Evolutionary conservation across 2,113 vertebrate species (phyloP), one percentile per base, ranked within the genome.

Genomic region (Nestor notabilis): DNA sequence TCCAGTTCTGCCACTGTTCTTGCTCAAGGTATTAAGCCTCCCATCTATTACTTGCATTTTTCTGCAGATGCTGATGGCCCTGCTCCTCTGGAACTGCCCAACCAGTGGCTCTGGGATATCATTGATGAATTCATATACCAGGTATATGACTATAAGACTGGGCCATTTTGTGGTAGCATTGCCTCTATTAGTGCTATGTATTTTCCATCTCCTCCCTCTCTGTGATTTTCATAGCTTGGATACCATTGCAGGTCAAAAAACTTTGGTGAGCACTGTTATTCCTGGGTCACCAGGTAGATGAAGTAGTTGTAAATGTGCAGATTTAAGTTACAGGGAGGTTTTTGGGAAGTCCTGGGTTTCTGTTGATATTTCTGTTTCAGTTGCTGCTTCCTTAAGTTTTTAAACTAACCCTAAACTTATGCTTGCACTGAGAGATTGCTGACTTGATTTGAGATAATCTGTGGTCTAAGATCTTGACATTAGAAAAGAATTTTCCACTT

Each of bases 91-190:
- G 99, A 99, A 87, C 98, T 99, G 20, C 99, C 99, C 55, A 99
- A 99, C 97, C 99, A 99, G 93, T 99, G 99, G 99, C 99, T 99
- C 17, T 99, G 99, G 99, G 99, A 99, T 97, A 99, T 99, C 83
- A 99, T 99, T 5, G 99, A 99, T 97, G 99, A 99, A 94, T 99
- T 99, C 97, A 99, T 99, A 96, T 99, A 99, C 95, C 99, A 99
- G 98, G 99, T 97, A 75, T 19, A 5, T 55, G 37, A 43, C 77
- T 35, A 5, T 23, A 46, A 79, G 60, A n/a, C 68, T 39, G 17
- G 17, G 19, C 6, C 18, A 4, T 83, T 50, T 80, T 61, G 37
- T 8, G 8, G 14, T 77, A 14, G 33, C 9, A 9, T 74, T 65
- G 33, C 14, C 24, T 64, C 33, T 75, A 1, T 64, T 77, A 63